Evolutionary conservation across 2,797 vertebrate species (phyloP), one percentile per base, ranked within the genome.

Genomic region (Enteromius thamalakanensis): DNA sequence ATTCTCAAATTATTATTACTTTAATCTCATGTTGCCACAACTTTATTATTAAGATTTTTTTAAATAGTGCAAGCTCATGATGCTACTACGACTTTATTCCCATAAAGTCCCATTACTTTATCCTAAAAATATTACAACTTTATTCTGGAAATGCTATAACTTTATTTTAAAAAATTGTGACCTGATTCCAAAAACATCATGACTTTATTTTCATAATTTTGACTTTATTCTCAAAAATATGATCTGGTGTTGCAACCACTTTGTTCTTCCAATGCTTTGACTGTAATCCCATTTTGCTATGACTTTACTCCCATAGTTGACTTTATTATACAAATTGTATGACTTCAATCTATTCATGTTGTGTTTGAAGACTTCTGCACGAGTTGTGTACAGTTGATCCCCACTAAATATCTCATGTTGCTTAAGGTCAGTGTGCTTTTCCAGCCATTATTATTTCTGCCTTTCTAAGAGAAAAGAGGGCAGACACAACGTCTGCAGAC

Each of bases 401-500:
- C 5, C 77, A 21, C 21, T 69, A 55, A 19, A 42, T n/a, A 53
- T 69, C 34, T 32, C 12, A 21, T 49, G 14, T 62, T 14, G 10
- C 12, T 21, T 51, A 32, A 23, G 32, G 55, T 74, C 69, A 14
- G 21, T 6, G 29, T 34, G 40, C 10, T 62, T 71, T 47, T 74
- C 26, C 55, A 72, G 40, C 4, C 11, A 49, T 62, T 71, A 40
- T 79, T 71, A 71, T 69, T 71, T 45, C 19, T 40, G 49, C 26
- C 32, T 79, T 69, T 80, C 34, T 60, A 15, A 72, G 53, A 51
- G 45, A 26, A 53, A 14, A 49, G 11, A 32, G 45, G n/a, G 67
- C 60, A 92, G 91, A 90, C 91, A 88, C 89, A 85, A 91, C 89
- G 91, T 92, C 92, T 94, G 90, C 89, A 87, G 84, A 84, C 80